Percentiles rank a stretch among this genome's conserved stretches.
phyloP scores from a whole-genome alignment of 2,888 invertebrate species.

The Plemyria rubiginata region DNA sequence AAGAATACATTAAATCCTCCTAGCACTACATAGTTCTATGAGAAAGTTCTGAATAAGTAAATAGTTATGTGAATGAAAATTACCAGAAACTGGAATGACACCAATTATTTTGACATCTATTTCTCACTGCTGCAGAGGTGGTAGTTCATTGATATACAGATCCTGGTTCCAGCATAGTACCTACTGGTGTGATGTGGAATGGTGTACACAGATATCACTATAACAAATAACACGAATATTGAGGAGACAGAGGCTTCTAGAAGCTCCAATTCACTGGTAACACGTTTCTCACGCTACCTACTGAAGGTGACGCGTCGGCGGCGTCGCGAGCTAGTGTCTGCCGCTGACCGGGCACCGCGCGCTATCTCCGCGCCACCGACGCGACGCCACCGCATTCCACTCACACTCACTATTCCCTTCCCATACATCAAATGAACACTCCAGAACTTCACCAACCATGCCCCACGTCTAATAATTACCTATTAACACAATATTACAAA shows the following conservation, averaged over 20 bases:
- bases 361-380: conserved; percentile 67
- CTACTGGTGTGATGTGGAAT: not conserved
- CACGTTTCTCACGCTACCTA: conserved; percentile 68
- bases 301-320: conserved; percentile 74
- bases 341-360: conserved; percentile 61
- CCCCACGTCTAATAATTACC: conserved; percentile 39
- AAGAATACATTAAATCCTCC: no score
- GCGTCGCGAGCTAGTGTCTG: conserved; percentile 70
- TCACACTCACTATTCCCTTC: conserved; percentile 20
- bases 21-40: no score
- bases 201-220: conserved; percentile 31
- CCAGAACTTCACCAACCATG: conserved; percentile 44
- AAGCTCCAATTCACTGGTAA: conserved; percentile 64
- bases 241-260: conserved; percentile 58
- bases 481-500: conserved; percentile 50
- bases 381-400: conserved; percentile 73
- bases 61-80: no score
- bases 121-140: conserved; percentile 5
- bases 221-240: conserved; percentile 6
- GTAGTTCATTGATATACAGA: not conserved
- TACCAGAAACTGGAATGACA: not conserved
- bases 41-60: no score
- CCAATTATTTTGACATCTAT: not conserved
- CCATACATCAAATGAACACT: conserved; percentile 21
- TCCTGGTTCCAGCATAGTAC: conserved; percentile 8